A percentile compares a stretch with the other conserved stretches of the same genome.
These are phyloP conservation scores for Erythrocercus mccallii DNA, from an alignment of 2,113 vertebrate species.

Conservation along the genomic window DNA sequence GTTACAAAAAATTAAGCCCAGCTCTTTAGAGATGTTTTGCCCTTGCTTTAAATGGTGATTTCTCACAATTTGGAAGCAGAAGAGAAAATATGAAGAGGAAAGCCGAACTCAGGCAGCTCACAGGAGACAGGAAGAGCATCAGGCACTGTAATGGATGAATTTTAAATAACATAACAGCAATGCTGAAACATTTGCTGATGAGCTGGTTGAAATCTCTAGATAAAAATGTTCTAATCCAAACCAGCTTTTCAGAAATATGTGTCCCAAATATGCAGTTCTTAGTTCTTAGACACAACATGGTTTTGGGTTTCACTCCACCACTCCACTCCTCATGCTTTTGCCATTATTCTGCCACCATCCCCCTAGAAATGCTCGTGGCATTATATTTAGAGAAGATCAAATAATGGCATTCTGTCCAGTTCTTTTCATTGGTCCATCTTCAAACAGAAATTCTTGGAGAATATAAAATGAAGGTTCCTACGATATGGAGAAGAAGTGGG, in stretches of 20 bases:
- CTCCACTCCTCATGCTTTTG: neutral
- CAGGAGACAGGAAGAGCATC: neutral
- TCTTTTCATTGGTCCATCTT: neutral
- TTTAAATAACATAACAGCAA: neutral
- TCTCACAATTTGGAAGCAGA: neutral
- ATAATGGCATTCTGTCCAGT: neutral
- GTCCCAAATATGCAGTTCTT: neutral
- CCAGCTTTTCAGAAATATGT: neutral
- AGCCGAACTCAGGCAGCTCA: neutral
- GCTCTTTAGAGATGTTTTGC: neutral
- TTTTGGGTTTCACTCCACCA: neutral
- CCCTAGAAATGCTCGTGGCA: neutral
- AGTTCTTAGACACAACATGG: neutral
- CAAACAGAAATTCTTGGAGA: neutral
- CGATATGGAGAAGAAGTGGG: neutral
- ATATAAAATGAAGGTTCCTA: neutral
- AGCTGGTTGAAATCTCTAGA: neutral
- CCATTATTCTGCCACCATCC: neutral
- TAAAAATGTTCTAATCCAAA: neutral
- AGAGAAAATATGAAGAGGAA: neutral
- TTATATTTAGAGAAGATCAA: neutral
- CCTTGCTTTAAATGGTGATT: neutral
- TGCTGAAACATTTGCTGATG: neutral
- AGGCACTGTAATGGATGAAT: neutral
- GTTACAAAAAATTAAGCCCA: neutral